These are phyloP conservation scores for Mesocricetus auratus DNA, from an alignment of 2,113 vertebrate species.

Conservation along the genomic window DNA sequence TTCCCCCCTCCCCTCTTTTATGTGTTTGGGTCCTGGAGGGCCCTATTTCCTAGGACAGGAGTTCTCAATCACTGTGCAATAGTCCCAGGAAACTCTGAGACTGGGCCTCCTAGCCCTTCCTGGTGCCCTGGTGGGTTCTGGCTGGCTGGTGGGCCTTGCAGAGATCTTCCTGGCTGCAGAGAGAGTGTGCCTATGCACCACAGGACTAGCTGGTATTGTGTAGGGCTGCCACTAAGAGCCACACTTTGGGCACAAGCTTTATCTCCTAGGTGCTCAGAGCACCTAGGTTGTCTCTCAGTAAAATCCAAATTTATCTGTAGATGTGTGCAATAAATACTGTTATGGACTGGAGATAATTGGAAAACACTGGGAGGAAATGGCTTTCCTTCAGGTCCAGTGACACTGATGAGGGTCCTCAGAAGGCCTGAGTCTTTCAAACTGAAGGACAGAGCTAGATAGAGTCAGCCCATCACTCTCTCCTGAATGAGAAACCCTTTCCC, in stretches of 20 bases:
- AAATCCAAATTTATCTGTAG: conserved; percentile 77
- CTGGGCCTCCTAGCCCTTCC: conserved; percentile 33
- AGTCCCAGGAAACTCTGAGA: conserved; percentile 72
- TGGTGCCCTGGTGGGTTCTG: background rate
- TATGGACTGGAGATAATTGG: conserved; percentile 69
- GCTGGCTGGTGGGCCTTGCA: conserved; percentile 29
- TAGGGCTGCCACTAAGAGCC: conserved; percentile 60
- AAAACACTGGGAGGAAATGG: conserved; percentile 58
- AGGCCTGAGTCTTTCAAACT: background rate
- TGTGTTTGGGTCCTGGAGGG: conserved; percentile 17
- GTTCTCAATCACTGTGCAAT: conserved; percentile 88
- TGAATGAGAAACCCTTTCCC: background rate
- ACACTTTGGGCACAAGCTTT: conserved; percentile 58
- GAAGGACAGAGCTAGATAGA: conserved; percentile 24
- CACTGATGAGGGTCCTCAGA: conserved; percentile 33
- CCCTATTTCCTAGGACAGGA: conserved; percentile 73
- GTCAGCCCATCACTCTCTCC: conserved; percentile 21
- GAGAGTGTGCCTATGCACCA: background rate
- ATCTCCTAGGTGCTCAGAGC: conserved; percentile 71
- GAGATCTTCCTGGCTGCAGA: background rate
- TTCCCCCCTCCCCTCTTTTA: background rate
- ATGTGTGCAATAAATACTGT: conserved; percentile 87
- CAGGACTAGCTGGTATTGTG: conserved; percentile 56
- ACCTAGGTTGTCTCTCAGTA: conserved; percentile 48
- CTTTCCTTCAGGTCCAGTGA: conserved; percentile 59